These are phyloP conservation scores for Pterois miles DNA, from an alignment of 2,797 vertebrate genomes.

Conservation along the genomic window DNA sequence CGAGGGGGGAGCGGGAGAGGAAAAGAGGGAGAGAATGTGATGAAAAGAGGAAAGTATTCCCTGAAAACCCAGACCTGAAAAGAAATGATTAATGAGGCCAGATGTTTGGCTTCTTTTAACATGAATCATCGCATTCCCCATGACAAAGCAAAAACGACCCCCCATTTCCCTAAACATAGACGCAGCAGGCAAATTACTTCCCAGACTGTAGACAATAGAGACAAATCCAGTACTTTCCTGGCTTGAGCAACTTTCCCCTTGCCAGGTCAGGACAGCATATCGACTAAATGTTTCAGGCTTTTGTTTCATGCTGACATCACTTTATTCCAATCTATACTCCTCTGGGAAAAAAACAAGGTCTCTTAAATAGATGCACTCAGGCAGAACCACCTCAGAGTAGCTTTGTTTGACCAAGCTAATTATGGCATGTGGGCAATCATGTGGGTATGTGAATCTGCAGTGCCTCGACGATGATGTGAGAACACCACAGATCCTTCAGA, in stretches of 20 bases:
- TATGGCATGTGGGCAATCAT: slow-evolving; percentile 61
- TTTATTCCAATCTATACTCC: slow-evolving; percentile 48
- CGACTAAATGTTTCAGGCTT: slow-evolving; percentile 46
- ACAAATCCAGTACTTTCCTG: slow-evolving; percentile 45
- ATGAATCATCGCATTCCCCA: slow-evolving; percentile 70
- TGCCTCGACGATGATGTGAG: slow-evolving; percentile 24
- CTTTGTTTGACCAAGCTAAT: slow-evolving; percentile 62
- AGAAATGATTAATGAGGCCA: slow-evolving; percentile 78
- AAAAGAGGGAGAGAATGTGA: slow-evolving; percentile 29
- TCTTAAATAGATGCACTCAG: slow-evolving; percentile 47
- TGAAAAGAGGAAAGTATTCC: slow-evolving; percentile 62
- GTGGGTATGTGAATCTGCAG: slow-evolving; percentile 55
- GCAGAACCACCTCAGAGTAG: slow-evolving; percentile 22
- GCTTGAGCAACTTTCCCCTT: slow-evolving; percentile 35
- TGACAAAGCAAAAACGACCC: slow-evolving; percentile 65
- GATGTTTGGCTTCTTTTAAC: slow-evolving; percentile 73
- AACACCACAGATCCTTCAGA: slow-evolving; percentile 42
- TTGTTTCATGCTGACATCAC: slow-evolving; percentile 52
- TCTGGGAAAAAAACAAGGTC: slow-evolving; percentile 9
- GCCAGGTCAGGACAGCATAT: slow-evolving; percentile 53
- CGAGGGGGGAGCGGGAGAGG: neutral
- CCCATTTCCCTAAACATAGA: slow-evolving; percentile 42
- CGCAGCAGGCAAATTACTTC: slow-evolving; percentile 47
- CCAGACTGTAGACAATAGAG: slow-evolving; percentile 46
- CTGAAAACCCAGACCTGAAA: slow-evolving; percentile 62